Conservation (phyloP, 2,113 vertebrate genomes). For the Xiphias gladius region DNA sequence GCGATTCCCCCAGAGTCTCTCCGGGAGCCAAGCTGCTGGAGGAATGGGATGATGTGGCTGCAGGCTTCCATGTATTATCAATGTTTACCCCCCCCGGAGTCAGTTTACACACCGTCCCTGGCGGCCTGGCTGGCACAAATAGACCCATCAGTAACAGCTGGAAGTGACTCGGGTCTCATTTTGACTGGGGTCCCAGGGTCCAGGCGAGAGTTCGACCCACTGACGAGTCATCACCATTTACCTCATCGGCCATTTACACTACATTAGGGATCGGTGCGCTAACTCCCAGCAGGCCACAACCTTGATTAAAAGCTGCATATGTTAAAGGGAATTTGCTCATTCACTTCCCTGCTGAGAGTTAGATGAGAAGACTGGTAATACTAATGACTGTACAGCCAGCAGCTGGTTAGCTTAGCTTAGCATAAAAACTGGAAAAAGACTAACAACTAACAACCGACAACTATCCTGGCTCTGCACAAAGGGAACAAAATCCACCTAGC, state of each 20-base stretch:
- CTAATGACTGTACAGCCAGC: too few relatives aligned
- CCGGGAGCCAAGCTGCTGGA: constrained; percentile 6
- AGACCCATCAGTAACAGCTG: constrained; percentile 1
- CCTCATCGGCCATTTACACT: neutral
- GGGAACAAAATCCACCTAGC: too few relatives aligned
- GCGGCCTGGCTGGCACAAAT: neutral
- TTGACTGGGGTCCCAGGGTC: neutral
- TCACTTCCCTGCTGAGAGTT: too few relatives aligned
- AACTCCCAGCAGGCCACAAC: neutral
- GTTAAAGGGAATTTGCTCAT: too few relatives aligned
- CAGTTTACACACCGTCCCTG: neutral
- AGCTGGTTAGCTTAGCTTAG: neutral
- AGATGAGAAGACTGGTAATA: too few relatives aligned
- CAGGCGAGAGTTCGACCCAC: neutral
- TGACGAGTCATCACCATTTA: neutral
- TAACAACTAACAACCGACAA: too few relatives aligned
- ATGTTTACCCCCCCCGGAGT: constrained; percentile 30
- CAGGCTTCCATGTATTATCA: constrained; percentile 25
- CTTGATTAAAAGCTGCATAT: neutral
- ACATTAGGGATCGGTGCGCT: neutral
- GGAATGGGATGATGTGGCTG: constrained; percentile 22
- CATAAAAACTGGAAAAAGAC: neutral
- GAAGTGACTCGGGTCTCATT: neutral
- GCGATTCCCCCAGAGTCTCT: constrained; percentile 15
- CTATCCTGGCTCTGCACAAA: too few relatives aligned